Evolutionary conservation across 2,113 vertebrate species (phyloP), one percentile per base, ranked within the genome.

Genomic region (Corythornis cristatus): DNA sequence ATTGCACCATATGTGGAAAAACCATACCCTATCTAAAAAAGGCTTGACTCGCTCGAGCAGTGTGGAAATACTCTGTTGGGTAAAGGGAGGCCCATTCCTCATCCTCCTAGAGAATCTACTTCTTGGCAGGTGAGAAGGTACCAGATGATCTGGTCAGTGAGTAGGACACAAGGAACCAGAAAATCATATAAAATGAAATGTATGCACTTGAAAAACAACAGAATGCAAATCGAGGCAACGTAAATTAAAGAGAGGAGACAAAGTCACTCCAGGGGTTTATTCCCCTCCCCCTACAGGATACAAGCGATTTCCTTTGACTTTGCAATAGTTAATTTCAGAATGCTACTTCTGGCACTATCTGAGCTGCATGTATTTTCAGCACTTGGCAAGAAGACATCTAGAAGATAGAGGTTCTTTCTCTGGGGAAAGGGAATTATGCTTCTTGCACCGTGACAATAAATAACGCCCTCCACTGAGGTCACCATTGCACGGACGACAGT

Each of bases 241-340:
- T 89, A 94, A 92, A 93, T 89, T 87, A 76, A 72, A 79, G 40
- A 67, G 42, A 54, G 60, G 91, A 93, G 62, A 68, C 43, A 93
- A 90, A 86, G 70, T 86, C 78, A 93, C 74, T 87, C 81, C 42
- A 66, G 86, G 58, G 86, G 62, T 56, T 86, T 79, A 51, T 42
- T 21, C 71, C 81, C 74, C 91, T 90, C 45, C 88, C 86, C 90
- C 80, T 79, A 89, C 92, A 94, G 93, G 92, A 96, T 96, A 94
- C 81, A 93, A 88, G 73, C 37, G 33, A 84, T 88, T 96, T 94
- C 92, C 95, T 95, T 90, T 94, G 88, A 89, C 77, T 96, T 95
- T 68, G 77, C 83, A 85, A 84, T 61, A 84, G 93, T 22, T 22
- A 84, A 61, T 95, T 95, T 96, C 83, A 90, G 91, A 90, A 92